Evolutionary conservation across 2,888 invertebrate species (phyloP), one percentile per base, ranked within the genome.

Genomic region (Sinotaia quadrata): DNA sequence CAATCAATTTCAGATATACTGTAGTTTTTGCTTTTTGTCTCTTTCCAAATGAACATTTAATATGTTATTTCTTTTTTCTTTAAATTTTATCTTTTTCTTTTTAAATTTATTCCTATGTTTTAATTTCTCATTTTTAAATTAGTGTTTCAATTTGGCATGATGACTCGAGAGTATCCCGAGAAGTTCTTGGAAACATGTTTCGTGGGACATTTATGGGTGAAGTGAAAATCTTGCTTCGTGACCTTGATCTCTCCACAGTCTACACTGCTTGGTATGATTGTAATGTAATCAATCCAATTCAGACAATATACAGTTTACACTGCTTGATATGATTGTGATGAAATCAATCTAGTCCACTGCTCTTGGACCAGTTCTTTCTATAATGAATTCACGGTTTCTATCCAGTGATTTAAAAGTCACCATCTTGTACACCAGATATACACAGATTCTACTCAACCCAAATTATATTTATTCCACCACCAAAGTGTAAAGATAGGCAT

Each of bases 101-200:
- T 21, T 24, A 51, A 10, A 21, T 15, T 21, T 10, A 12, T 12
- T 51, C 56, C 24, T 10, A 34, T 31, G 33, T 29, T 31, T 49
- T 34, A n/a, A n/a, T n/a, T n/a, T n/a, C n/a, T n/a, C n/a, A n/a
- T n/a, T n/a, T n/a, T 52, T 8, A 15, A 72, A 74, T n/a, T 81
- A 91, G 93, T 77, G 93, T 96, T 75, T 93, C 94, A 18, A 90
- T 96, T 73, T 95, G 94, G 94, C 96, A 96, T 87, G 94, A 95
- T 81, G 91, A 92, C n/a, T 79, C 82, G 5, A 92, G 92, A 29
- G 91, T 92, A 78, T 93, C 94, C 73, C 92, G 93, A 72, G 93
- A 94, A 80, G 93, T 94, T 71, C 74, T 85, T 0, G 84, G 85
- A 12, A 76, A 82, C 67, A 85, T 81, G 68, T 82, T 84, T 66